Conservation (phyloP, 2,888 invertebrate species). For the Cynaeus angustus region DNA sequence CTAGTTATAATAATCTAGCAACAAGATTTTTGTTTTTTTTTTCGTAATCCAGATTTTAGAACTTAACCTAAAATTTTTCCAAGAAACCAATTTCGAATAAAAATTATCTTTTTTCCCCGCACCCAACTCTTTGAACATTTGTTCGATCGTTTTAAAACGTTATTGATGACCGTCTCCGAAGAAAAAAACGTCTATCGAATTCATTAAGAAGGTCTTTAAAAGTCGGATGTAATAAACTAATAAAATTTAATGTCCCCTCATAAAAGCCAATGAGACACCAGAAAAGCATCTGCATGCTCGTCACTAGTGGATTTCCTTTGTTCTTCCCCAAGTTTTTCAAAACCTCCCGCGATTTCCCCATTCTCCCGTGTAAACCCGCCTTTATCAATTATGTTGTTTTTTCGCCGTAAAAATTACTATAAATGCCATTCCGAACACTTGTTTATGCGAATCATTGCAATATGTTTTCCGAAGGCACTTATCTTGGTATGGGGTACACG, state of each 20-base stretch:
- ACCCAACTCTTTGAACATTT: no score
- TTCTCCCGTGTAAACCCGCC: constrained; percentile 15
- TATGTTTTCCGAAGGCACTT: constrained; percentile 62
- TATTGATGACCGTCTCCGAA: constrained; percentile 11
- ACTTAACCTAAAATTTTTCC: no score
- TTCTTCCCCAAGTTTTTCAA: neutral
- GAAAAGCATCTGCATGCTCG: constrained; percentile 59
- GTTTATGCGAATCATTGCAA: constrained; percentile 64
- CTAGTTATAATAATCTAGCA: no score
- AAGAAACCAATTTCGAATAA: no score
- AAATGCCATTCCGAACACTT: constrained; percentile 63
- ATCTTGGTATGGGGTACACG: constrained; percentile 63
- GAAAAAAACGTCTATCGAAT: constrained; percentile 44
- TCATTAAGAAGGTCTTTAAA: constrained; percentile 60
- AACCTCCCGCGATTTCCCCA: no score
- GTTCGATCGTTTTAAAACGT: neutral
- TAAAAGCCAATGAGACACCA: constrained; percentile 63
- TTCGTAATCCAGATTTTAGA: no score
- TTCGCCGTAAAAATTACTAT: constrained; percentile 56
- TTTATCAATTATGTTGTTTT: constrained; percentile 54
- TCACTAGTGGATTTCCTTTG: constrained; percentile 6
- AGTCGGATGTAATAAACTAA: constrained; percentile 62
- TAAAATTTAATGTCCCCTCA: constrained; percentile 63
- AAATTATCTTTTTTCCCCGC: no score
- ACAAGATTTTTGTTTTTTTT: no score